These are phyloP conservation scores for Cheilosia variabilis DNA, from an alignment of 2,888 invertebrate species.

Conservation along the genomic window DNA sequence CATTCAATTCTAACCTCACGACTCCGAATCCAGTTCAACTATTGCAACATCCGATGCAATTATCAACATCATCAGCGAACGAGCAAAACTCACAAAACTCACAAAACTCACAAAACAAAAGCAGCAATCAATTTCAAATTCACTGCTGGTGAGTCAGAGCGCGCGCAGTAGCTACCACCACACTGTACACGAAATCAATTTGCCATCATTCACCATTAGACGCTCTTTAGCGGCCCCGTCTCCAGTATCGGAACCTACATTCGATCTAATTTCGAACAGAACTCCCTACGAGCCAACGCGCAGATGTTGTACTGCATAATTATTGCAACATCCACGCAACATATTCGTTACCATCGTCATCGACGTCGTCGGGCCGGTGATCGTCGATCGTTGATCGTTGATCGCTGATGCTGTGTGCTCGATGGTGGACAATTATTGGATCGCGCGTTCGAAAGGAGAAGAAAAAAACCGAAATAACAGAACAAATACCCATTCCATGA, in stretches of 20 bases:
- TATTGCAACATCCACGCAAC: conserved; percentile 74
- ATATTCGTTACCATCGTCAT: conserved; percentile 38
- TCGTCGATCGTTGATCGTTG: no score
- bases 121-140: conserved; percentile 61
- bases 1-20: conserved; percentile 16
- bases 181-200: conserved; percentile 56
- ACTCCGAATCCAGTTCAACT: conserved; percentile 15
- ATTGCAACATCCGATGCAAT: conserved; percentile 58
- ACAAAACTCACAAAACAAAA: conserved; percentile 24
- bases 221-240: conserved; percentile 41
- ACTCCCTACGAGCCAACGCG: conserved; percentile 52
- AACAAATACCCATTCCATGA: conserved; percentile 64
- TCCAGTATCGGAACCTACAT: conserved; percentile 53
- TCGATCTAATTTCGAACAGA: conserved; percentile 59
- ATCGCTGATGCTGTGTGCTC: background rate
- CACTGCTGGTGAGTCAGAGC: conserved; percentile 57
- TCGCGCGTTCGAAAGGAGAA: conserved; percentile 27
- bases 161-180: conserved; percentile 41
- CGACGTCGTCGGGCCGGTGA: background rate
- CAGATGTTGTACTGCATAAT: conserved; percentile 71
- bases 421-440: conserved; percentile 64
- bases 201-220: conserved; percentile 58
- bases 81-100: conserved; percentile 30
- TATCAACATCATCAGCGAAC: conserved; percentile 63
- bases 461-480: background rate